Base-by-base conservation (phyloP, 2,888 invertebrate species). In the Hemithea aestivaria region DNA sequence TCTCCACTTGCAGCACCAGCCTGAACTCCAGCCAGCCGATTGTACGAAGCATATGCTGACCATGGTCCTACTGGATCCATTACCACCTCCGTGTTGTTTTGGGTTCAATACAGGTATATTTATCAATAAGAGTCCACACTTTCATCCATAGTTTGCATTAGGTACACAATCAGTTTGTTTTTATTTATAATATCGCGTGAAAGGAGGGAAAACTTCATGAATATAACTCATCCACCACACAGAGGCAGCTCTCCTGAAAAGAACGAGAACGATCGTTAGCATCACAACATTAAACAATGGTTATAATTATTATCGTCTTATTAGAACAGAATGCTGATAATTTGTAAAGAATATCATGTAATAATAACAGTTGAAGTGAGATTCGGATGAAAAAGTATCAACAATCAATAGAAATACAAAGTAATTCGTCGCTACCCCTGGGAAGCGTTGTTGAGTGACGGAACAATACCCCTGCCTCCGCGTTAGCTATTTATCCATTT, bases 1-100 rank as follows among this genome's bases (percentile, higher is more conserved):
- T 91, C 90, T 63, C 90, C 89, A 78, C 90, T 88, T 67, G 91
- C 87, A 74, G 92, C 87, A 73, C 91, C 89, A 62, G 92, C 89
- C 73, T 91, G 91, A 56, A 91, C 91, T 61, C 91, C 90, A 56
- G 93, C 90, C 79, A 95, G 88, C 66, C 95, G 92, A 88, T 94
- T 94, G 89, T 95, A 95, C 61, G 94, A 92, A 73, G 92, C 89
- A 82, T 93, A 93, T 74, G 92, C 92, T 74, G 92, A 91, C 95
- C 95, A 95, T 88, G 95, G 94, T 88, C 94, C 94, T 81, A 93
- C 94, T 77, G 95, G 95, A 92, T 95, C 95, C 95, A 95, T 95
- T 87, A 88, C 88, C 88, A 85, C 76, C 84, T 85, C 73, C 79
- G 84, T 82, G 74, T 68, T 80, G 70, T 74, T 65, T 64, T 66